Percentiles rank a stretch among this genome's conserved stretches.
These are phyloP conservation scores for Cataglyphis hispanica DNA, from an alignment of 1,140 invertebrate genomes.

Conservation along the genomic window DNA sequence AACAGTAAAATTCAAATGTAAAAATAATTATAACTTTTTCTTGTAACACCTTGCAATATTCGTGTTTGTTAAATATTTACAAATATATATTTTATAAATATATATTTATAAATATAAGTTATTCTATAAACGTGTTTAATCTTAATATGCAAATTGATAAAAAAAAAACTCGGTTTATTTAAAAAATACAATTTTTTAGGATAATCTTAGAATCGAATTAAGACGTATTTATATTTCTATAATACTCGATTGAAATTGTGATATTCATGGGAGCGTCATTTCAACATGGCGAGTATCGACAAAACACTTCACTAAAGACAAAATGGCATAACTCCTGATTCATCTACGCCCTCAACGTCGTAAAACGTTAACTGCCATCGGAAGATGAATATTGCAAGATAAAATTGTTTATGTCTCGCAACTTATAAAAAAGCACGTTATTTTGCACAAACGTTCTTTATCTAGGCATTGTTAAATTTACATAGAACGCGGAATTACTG, in stretches of 20 bases:
- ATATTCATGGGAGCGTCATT: neutral
- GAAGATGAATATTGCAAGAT: neutral
- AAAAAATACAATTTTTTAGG: neutral
- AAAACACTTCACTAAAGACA: conserved; percentile 30
- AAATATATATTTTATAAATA: neutral
- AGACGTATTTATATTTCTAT: neutral
- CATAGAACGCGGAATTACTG: conserved; percentile 40
- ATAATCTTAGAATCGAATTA: neutral
- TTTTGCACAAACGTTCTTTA: neutral
- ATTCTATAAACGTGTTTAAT: neutral
- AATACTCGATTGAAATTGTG: conserved; percentile 12
- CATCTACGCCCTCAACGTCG: neutral
- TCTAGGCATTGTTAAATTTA: conserved; percentile 17
- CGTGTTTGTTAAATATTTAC: neutral
- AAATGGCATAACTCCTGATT: conserved; percentile 1
- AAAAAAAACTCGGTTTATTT: neutral
- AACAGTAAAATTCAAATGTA: neutral
- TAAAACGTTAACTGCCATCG: conserved; percentile 29
- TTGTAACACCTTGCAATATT: neutral
- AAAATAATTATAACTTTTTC: neutral
- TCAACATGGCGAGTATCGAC: conserved; percentile 3
- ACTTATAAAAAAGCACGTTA: conserved; percentile 15
- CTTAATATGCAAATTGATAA: neutral
- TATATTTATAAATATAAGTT: neutral
- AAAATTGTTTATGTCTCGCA: conserved; percentile 24